Conservation (phyloP, 2,797 vertebrate species). For the Pangasius mekongensis region DNA sequence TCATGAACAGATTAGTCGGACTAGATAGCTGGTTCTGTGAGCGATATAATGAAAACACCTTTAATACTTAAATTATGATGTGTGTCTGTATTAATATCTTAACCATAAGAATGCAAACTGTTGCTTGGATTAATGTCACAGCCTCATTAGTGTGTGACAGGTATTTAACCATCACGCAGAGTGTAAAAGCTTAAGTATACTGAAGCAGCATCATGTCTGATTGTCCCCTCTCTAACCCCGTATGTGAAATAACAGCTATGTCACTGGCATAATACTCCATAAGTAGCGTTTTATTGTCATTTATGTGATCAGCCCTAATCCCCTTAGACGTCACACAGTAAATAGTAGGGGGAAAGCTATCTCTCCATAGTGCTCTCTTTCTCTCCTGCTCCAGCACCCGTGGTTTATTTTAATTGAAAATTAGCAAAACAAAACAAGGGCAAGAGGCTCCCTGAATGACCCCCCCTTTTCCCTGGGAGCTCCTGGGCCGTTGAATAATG, state of each 20-base stretch:
- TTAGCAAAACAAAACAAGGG: slow-evolving; percentile 88
- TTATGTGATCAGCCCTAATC: slow-evolving; percentile 74
- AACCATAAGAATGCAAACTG: slow-evolving; percentile 48
- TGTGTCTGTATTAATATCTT: not conserved
- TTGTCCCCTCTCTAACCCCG: slow-evolving; percentile 69
- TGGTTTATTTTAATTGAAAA: slow-evolving; percentile 90
- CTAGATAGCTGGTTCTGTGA: not conserved
- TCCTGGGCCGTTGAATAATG: slow-evolving; percentile 99
- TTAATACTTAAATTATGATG: not conserved
- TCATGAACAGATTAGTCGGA: not conserved
- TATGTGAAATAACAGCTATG: slow-evolving; percentile 71
- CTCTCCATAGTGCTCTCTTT: slow-evolving; percentile 52
- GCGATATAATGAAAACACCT: not conserved
- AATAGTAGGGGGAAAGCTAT: slow-evolving; percentile 64
- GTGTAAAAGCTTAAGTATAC: slow-evolving; percentile 59
- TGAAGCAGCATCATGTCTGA: slow-evolving; percentile 64
- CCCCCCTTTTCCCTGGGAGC: slow-evolving; percentile 95
- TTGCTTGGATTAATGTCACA: slow-evolving; percentile 34
- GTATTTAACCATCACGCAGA: slow-evolving; percentile 46
- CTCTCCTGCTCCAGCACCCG: slow-evolving; percentile 75
- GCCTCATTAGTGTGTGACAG: slow-evolving; percentile 47
- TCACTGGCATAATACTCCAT: slow-evolving; percentile 74
- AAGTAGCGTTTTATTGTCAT: slow-evolving; percentile 76
- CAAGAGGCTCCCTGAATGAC: slow-evolving; percentile 91
- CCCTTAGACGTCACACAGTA: slow-evolving; percentile 72